Evolutionary conservation across 2,113 vertebrate genomes (phyloP), one percentile per base, ranked within the genome.

Genomic region (Ictalurus punctatus): DNA sequence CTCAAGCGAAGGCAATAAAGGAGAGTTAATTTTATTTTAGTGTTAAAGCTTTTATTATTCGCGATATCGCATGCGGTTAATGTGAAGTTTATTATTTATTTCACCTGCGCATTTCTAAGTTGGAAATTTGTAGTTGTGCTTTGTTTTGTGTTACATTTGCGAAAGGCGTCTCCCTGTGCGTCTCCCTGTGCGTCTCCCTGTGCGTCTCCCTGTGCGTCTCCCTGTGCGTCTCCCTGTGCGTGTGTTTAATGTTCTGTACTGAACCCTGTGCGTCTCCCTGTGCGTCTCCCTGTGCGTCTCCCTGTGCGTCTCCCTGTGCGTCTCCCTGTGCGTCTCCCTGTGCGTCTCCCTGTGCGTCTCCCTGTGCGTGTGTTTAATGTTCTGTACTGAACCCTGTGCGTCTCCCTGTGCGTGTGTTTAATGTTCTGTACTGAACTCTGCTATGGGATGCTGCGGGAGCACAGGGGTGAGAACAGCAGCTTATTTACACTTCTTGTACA

Each of bases 381-480:
- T 4, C 1, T 3, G 2, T 7, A 5, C 14, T 67, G 23, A 84
- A 3, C 25, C 13, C n/a, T 63, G 61, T 63, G 59, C 27, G 65
- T 67, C 10, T n/a, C 0, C 3, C n/a, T 73, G 23, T 56, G 78
- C 9, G 76, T 80, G 78, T 30, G 48, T 80, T 3, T 56, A 4
- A 19, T 27, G 23, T 21, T 4, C 1, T 3, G 2, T 7, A 5
- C 14, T 67, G 23, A 84, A 3, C 25, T 65, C 7, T 82, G 63
- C 69, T 9, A 93, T 93, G 93, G 93, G 91, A 76, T 92, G 93
- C 86, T 92, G 91, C 25, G 91, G 91, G 23, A 92, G 90, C 78
- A 82, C 90, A 27, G 89, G 88, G 93, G 93, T 93, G 86, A 92
- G 86, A 1, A 65, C 30, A 8, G 16, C 12, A 21, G 7, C 3